A percentile compares a stretch with the other conserved stretches of the same genome.
Evolutionary conservation across 2,888 invertebrate genomes (phyloP).

Genomic region (Andrena bucephala): DNA sequence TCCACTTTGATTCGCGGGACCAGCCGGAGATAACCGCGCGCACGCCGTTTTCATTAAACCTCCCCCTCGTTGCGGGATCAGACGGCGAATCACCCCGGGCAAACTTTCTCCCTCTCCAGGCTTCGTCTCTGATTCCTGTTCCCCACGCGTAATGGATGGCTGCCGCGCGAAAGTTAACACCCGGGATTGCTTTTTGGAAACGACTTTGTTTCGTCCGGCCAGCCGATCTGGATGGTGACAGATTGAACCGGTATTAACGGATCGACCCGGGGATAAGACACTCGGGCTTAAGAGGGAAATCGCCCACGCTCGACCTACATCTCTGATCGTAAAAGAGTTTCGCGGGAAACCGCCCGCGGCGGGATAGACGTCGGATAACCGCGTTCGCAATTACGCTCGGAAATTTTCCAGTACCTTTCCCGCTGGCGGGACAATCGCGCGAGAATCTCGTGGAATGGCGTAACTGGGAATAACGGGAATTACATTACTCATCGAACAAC

Average conservation of each 20-base stretch:
- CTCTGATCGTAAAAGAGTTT: too few relatives aligned
- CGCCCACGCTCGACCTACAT: too few relatives aligned
- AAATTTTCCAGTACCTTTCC: not conserved
- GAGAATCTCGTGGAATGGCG: not conserved
- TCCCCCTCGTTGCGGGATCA: slow-evolving; percentile 11
- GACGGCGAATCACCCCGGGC: not conserved
- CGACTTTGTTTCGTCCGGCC: too few relatives aligned
- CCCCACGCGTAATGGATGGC: not conserved
- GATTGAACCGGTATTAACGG: too few relatives aligned
- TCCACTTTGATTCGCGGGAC: not conserved
- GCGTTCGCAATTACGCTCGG: not conserved
- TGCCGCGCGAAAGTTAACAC: too few relatives aligned
- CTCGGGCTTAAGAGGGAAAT: too few relatives aligned
- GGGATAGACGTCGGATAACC: not conserved
- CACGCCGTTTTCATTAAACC: slow-evolving; percentile 21
- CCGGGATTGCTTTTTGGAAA: too few relatives aligned
- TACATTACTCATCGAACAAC: slow-evolving; percentile 18
- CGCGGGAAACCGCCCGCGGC: not conserved
- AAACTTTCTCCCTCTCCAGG: not conserved
- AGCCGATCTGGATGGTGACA: too few relatives aligned
- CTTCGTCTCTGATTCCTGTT: not conserved
- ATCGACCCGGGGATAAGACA: too few relatives aligned
- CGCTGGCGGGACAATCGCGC: not conserved
- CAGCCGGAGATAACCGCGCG: slow-evolving; percentile 15
- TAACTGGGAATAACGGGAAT: slow-evolving; percentile 17